A percentile compares a stretch with the other conserved stretches of the same genome.
Conservation (phyloP, 2,113 vertebrate genomes). For the Empidonax alnorum region DNA sequence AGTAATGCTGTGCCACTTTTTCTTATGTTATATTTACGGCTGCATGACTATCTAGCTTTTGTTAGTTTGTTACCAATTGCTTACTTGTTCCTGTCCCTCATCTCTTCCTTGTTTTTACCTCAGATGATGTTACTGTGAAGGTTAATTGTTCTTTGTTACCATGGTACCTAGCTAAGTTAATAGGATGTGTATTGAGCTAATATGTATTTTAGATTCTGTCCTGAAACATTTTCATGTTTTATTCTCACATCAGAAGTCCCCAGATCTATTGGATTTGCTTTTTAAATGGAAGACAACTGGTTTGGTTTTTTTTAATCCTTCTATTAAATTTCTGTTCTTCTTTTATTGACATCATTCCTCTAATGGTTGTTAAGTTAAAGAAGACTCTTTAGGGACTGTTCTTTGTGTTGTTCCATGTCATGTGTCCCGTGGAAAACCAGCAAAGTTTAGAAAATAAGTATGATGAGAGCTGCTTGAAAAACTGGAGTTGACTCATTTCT, state of each 20-base stretch:
- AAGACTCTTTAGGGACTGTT: background rate
- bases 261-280: background rate
- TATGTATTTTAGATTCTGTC: background rate
- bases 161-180: background rate
- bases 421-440: background rate
- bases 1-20: background rate
- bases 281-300: background rate
- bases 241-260: background rate
- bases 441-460: background rate
- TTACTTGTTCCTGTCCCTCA: background rate
- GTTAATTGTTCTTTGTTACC: background rate
- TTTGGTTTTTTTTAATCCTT: background rate
- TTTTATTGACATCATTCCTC: background rate
- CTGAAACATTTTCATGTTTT: background rate
- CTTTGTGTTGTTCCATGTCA: background rate
- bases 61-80: background rate
- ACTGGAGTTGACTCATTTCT: background rate
- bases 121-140: background rate
- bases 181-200: background rate
- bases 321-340: background rate
- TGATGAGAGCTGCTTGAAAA: background rate
- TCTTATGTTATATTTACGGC: background rate
- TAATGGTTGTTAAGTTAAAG: background rate
- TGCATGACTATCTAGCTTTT: background rate
- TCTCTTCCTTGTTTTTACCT: background rate